Evolutionary conservation across 2,797 vertebrate genomes (phyloP).

Genomic region (Malurus leucopterus): DNA sequence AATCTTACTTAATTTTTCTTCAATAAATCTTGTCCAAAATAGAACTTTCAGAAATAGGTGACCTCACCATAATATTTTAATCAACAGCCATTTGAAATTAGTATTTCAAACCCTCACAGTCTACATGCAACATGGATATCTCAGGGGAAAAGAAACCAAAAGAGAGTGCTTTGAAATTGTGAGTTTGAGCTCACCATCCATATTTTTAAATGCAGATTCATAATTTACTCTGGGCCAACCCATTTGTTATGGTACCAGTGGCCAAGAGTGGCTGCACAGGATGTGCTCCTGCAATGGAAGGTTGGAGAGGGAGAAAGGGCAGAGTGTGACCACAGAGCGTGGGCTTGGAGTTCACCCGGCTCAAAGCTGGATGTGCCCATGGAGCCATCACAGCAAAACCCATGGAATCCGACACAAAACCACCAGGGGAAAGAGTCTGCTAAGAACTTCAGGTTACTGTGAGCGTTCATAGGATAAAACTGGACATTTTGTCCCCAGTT

Average conservation of each 20-base stretch:
- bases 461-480: not conserved
- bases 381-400: too few relatives aligned
- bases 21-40: not conserved
- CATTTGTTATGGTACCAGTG: not conserved
- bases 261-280: not conserved
- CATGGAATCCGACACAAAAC: too few relatives aligned
- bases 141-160: not conserved
- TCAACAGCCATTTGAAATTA: not conserved
- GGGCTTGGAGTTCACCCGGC: too few relatives aligned
- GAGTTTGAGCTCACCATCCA: not conserved
- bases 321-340: too few relatives aligned
- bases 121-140: not conserved
- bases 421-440: not conserved
- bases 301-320: not conserved
- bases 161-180: not conserved
- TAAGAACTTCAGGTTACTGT: not conserved
- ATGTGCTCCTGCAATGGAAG: not conserved
- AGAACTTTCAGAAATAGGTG: not conserved
- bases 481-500: not conserved
- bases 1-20: slow-evolving; percentile 4
- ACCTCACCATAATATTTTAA: slow-evolving; percentile 11
- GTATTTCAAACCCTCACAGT: not conserved
- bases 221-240: not conserved
- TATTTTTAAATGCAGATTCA: not conserved
- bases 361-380: too few relatives aligned